A percentile compares a stretch with the other conserved stretches of the same genome.
Evolutionary conservation across 2,797 vertebrate species (phyloP).

Genomic region (Xiphophorus birchmanni): DNA sequence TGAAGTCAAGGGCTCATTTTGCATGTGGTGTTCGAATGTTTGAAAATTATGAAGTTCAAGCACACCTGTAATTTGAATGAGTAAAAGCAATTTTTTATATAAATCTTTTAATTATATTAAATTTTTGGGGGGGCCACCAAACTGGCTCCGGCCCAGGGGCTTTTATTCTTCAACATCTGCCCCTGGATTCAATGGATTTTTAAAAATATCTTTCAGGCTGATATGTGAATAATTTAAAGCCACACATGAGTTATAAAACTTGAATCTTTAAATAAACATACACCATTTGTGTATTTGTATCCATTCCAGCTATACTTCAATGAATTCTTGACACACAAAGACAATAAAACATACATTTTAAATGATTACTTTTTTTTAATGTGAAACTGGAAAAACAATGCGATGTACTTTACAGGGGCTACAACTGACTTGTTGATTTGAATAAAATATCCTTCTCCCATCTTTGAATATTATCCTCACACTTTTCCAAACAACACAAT

Average conservation of each 20-base stretch:
- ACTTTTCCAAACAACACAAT: not conserved
- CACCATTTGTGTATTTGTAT: too few relatives aligned
- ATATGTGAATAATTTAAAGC: not conserved
- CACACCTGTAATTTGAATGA: too few relatives aligned
- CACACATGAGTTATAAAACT: not conserved
- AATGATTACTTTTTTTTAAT: not conserved
- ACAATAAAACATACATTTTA: not conserved
- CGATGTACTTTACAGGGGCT: not conserved
- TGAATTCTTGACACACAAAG: not conserved
- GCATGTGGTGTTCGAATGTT: too few relatives aligned
- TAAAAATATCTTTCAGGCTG: slow-evolving; percentile 6
- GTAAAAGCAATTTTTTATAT: too few relatives aligned
- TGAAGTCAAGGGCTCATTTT: too few relatives aligned
- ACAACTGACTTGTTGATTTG: not conserved
- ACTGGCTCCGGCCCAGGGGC: too few relatives aligned
- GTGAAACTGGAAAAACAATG: not conserved
- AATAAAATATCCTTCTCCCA: slow-evolving; percentile 14
- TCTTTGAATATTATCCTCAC: not conserved
- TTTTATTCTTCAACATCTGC: too few relatives aligned
- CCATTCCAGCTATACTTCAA: not conserved
- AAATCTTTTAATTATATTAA: too few relatives aligned
- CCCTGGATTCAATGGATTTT: too few relatives aligned
- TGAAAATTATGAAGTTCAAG: too few relatives aligned
- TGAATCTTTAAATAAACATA: not conserved
- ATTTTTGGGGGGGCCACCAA: too few relatives aligned